Base-by-base conservation (phyloP, 2,113 vertebrate species). In the Phoenicopterus ruber region DNA sequence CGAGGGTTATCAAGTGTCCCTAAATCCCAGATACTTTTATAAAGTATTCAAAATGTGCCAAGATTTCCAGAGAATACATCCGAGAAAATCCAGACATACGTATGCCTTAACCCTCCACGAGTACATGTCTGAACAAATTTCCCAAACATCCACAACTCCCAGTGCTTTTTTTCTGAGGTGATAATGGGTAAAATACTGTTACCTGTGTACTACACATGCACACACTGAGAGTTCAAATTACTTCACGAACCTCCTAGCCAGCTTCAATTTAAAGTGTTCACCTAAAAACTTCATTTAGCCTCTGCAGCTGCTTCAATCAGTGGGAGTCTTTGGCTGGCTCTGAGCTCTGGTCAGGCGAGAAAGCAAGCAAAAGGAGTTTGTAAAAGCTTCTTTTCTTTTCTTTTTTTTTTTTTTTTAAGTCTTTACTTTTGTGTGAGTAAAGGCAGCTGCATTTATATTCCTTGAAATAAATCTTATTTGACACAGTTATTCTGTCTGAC, bases 261-360 rank as follows among this genome's bases (percentile, higher is more conserved):
- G 84, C 58, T 97, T 97, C 94, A 95, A 77, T 95, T 95, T 97
- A 96, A 97, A 96, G 86, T 57, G 82, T 88, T 96, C 94, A 94
- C 80, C 92, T 93, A 90, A 87, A 94, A 96, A 83, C 71, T 91
- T 90, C 62, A 94, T 95, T 96, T 93, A 94, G 79, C 67, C n/a
- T 88, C 63, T 5, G 3, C 88, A 92, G 71, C 82, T 94, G 36
- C 82, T 90, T 86, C 88, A 62, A 9, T 74, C 62, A 88, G 79
- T 55, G 28, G 73, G 87, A 94, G 62, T 62, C 84, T 94, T 83
- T 61, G 46, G 18, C 82, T 88, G 58, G n/a, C 66, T 95, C 77
- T 54, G 50, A 93, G 81, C 74, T 77, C 95, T 73, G 70, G 55
- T 59, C 70, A 93, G 83, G 66, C 1, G 0, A 82, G 62, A 86